Evolutionary conservation across 2,113 vertebrate species (phyloP).

Genomic region (Pycnonotus jocosus): DNA sequence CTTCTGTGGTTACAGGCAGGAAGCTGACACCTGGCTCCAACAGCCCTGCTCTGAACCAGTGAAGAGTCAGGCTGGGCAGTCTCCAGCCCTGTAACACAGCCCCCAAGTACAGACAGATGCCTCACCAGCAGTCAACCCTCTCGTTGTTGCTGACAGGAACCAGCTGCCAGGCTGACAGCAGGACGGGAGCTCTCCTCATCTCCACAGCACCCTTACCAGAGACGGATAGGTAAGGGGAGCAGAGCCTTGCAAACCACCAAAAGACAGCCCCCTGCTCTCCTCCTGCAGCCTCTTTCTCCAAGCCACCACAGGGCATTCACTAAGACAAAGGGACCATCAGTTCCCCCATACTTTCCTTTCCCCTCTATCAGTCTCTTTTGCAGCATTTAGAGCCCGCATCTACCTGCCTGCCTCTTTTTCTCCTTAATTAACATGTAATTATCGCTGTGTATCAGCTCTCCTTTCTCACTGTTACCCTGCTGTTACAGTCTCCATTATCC

Average conservation of each 20-base stretch:
- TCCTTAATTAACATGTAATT: background rate
- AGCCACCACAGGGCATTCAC: background rate
- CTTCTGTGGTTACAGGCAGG: background rate
- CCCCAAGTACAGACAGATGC: background rate
- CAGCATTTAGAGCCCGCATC: background rate
- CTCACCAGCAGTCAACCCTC: background rate
- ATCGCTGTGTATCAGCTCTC: background rate
- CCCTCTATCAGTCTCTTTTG: background rate
- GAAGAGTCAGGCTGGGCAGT: background rate
- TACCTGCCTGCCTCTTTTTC: background rate
- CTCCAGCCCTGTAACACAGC: background rate
- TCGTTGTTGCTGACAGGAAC: rapidly evolving
- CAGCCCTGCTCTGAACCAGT: background rate
- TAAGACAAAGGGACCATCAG: background rate
- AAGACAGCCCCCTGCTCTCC: rapidly evolving
- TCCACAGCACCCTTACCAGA: background rate
- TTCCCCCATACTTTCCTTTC: background rate
- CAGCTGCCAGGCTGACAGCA: background rate
- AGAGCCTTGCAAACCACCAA: background rate
- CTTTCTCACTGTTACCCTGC: background rate
- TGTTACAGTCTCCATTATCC: background rate
- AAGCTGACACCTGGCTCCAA: background rate
- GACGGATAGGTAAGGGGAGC: background rate
- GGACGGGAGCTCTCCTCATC: background rate
- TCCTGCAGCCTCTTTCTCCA: background rate